A percentile compares a stretch with the other conserved stretches of the same genome.
Evolutionary conservation across 2,113 vertebrate species (phyloP).

Genomic region (Notechis scutatus): DNA sequence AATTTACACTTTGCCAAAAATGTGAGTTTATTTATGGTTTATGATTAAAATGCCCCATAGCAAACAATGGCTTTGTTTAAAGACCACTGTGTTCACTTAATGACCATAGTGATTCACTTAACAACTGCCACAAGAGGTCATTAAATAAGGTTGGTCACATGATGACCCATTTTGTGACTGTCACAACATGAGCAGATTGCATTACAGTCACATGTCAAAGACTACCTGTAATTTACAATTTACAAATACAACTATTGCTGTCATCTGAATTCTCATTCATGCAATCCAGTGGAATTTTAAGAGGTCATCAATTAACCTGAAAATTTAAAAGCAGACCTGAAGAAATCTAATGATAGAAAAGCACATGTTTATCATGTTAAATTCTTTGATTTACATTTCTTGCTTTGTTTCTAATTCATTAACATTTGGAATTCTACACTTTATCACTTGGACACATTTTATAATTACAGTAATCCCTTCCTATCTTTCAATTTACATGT

Average conservation of each 20-base stretch:
- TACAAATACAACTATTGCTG: neutral
- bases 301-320: neutral
- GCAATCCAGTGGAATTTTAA: constrained; percentile 10
- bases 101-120: neutral
- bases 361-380: neutral
- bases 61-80: neutral
- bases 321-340: constrained; percentile 13
- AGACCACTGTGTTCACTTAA: neutral
- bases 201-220: neutral
- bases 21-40: neutral
- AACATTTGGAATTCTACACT: constrained; percentile 35
- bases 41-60: neutral
- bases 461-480: constrained; percentile 44
- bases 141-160: neutral
- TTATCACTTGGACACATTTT: constrained; percentile 49
- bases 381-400: constrained; percentile 1
- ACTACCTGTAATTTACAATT: neutral
- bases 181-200: neutral
- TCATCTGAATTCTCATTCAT: neutral
- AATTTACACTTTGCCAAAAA: neutral
- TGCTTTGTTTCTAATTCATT: constrained; percentile 40
- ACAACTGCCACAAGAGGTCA: neutral
- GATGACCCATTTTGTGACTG: neutral
- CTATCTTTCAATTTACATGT: constrained; percentile 52
- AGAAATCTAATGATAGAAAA: constrained; percentile 25